A percentile compares a stretch with the other conserved stretches of the same genome.
These are phyloP conservation scores for Malacosoma neustria DNA, from an alignment of 2,888 invertebrate genomes.

Conservation along the genomic window DNA sequence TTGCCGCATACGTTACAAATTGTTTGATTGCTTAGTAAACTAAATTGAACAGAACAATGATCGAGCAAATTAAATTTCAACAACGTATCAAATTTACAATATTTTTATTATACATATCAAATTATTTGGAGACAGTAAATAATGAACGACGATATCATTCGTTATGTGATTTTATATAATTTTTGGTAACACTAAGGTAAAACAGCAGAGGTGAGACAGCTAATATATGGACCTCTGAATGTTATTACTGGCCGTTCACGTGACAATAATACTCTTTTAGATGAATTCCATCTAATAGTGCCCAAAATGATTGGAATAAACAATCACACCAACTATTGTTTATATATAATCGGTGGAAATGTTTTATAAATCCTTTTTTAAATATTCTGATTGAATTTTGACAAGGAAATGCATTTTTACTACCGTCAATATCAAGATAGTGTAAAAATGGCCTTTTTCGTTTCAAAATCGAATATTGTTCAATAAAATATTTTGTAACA, in stretches of 20 bases:
- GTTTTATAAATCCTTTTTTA: too few relatives aligned
- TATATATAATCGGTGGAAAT: too few relatives aligned
- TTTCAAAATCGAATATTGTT: too few relatives aligned
- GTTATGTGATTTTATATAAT: conserved; percentile 17
- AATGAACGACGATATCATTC: conserved; percentile 22
- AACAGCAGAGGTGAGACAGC: conserved; percentile 16
- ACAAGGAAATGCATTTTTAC: too few relatives aligned
- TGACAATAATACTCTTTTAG: conserved; percentile 50
- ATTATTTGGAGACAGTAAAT: conserved; percentile 33
- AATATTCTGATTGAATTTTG: too few relatives aligned
- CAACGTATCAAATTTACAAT: conserved; percentile 13
- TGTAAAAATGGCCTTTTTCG: too few relatives aligned
- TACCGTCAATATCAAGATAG: too few relatives aligned
- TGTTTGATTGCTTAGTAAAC: conserved; percentile 28
- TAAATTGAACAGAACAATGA: conserved; percentile 37
- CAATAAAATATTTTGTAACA: too few relatives aligned
- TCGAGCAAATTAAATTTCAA: conserved; percentile 34
- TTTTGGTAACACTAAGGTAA: conserved; percentile 25
- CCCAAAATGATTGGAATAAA: too few relatives aligned
- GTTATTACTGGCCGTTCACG: conserved; percentile 22
- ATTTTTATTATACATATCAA: conserved; percentile 62
- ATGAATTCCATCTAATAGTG: too few relatives aligned
- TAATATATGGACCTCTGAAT: conserved; percentile 17
- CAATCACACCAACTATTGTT: too few relatives aligned
- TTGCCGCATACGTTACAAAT: conserved; percentile 6